These are phyloP conservation scores for Halcyon smyrnensis DNA, from an alignment of 2,797 vertebrate species.

Conservation along the genomic window DNA sequence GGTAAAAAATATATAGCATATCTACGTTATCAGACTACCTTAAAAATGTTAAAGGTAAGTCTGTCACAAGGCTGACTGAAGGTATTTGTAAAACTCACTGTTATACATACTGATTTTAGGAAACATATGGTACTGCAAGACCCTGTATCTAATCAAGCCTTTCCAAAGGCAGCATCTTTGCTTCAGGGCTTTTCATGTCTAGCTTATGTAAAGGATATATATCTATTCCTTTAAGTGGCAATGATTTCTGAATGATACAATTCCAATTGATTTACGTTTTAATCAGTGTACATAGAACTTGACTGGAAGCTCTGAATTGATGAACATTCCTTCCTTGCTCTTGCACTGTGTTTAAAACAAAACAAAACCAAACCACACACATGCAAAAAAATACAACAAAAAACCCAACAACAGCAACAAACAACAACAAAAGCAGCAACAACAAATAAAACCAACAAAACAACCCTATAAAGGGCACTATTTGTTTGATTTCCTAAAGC, in stretches of 20 bases:
- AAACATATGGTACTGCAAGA: neutral
- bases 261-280: neutral
- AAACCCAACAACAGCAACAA: too few species aligned
- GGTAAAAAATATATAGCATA: neutral
- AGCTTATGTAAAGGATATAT: neutral
- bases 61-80: neutral
- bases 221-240: conserved; percentile 10
- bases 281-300: neutral
- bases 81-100: neutral
- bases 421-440: too few species aligned
- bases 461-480: neutral
- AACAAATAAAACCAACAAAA: too few species aligned
- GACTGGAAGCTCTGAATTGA: neutral
- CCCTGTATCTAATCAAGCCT: neutral
- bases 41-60: neutral
- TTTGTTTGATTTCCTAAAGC: neutral
- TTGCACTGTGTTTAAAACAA: neutral
- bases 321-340: neutral
- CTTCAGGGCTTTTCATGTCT: neutral
- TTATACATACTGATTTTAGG: neutral
- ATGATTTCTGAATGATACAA: conserved; percentile 15
- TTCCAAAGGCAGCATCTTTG: neutral
- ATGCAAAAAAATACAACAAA: neutral
- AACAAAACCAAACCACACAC: neutral
- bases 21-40: neutral